phyloP scores from a whole-genome alignment of 1,140 invertebrate genomes.

The Marisa cornuarietis region DNA sequence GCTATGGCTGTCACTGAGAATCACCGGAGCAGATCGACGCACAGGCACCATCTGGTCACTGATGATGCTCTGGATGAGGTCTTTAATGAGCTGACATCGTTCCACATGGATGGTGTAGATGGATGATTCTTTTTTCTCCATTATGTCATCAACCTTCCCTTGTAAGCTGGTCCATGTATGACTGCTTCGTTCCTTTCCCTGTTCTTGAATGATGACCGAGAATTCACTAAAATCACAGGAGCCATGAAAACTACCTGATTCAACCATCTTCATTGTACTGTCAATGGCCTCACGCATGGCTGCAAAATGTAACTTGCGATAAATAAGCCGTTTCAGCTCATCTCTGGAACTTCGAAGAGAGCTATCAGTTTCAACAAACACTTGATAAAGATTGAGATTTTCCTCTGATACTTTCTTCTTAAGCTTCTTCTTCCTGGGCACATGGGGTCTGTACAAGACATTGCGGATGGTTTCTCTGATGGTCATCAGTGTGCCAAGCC shows the following conservation, averaged over 20 bases:
- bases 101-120: slow-evolving; percentile 4
- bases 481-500: slow-evolving; percentile 10
- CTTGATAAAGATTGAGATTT: slow-evolving; percentile 17
- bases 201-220: slow-evolving; percentile 16
- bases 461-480: slow-evolving; percentile 26
- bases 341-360: slow-evolving; percentile 15
- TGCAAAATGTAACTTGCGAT: slow-evolving; percentile 11
- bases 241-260: not conserved
- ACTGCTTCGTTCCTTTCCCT: not conserved
- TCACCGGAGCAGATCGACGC: too few species aligned
- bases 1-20: too few species aligned
- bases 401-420: not conserved
- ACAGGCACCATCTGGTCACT: not conserved
- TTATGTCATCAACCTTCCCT: slow-evolving; percentile 11
- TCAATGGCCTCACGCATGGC: slow-evolving; percentile 13
- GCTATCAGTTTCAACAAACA: slow-evolving; percentile 12
- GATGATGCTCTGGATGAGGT: slow-evolving; percentile 3
- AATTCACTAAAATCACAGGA: slow-evolving; percentile 13
- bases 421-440: slow-evolving; percentile 15
- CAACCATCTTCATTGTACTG: not conserved
- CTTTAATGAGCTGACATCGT: slow-evolving; percentile 12
- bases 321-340: slow-evolving; percentile 7
- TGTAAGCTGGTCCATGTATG: slow-evolving; percentile 18
- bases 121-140: not conserved
- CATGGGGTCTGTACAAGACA: slow-evolving; percentile 15